Base-by-base conservation (phyloP, 2,113 vertebrate genomes). In the Euleptes europaea region DNA sequence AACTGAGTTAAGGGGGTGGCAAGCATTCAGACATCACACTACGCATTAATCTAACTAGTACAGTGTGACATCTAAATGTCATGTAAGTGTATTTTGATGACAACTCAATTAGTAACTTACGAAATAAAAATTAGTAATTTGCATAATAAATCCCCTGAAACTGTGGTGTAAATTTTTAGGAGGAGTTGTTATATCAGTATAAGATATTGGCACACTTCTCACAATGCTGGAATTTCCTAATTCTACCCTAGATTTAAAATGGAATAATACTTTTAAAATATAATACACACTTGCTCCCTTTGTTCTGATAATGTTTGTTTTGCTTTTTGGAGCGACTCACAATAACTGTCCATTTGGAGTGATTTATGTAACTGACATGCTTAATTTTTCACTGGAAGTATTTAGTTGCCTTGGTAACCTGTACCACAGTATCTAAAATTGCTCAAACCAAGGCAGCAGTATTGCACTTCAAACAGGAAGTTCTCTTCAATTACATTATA, bases 381-480 rank as follows among this genome's bases (percentile, higher is more conserved):
- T 91, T 88, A 85, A 87, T 93, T 92, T 91, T 86, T 85, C 66
- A 70, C 26, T 87, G 76, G 92, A 93, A 21, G 33, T 81, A 54
- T 89, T 84, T 83, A 80, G 94, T 95, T 94, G 11, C 92, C 88
- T 91, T 93, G 91, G 90, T 90, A 83, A 94, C 91, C 80, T 85
- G 60, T 90, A 77, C 80, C 89, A 88, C 89, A 90, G 70, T 86
- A 85, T 0, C 1, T 82, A 86, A 81, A 63, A 84, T 88, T 89
- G 88, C 86, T 93, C 84, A 92, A 93, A 90, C 79, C 81, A 84
- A 91, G 78, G 85, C 82, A 88, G 79, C 85, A 88, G 47, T 38
- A 44, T 93, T 90, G 88, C 78, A 89, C 63, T 80, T 90, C 63
- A 4, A 63, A 75, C 86, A 75, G 66, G 35, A 74, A 70, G 1